Conservation (phyloP, 35 echinoderm and acorn worm genomes). For the Stichopus chloronotus region DNA sequence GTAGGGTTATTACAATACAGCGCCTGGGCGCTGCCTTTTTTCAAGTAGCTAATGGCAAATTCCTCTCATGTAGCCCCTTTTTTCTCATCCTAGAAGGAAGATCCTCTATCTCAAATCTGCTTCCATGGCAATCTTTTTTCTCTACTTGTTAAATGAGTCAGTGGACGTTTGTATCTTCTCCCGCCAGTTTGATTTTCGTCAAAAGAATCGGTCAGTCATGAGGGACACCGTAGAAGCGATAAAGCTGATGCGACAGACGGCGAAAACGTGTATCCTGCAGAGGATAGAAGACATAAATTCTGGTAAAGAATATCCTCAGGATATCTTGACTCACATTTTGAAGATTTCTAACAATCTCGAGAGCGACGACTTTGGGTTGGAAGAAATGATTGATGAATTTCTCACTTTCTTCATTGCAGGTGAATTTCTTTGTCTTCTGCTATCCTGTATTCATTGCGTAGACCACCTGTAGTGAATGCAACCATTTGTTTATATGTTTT, state of each 20-base stretch:
- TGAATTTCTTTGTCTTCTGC: not conserved
- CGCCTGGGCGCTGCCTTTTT: too few species aligned
- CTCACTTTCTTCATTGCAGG: slow-evolving; percentile 6
- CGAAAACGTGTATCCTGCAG: not conserved
- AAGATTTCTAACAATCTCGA: not conserved
- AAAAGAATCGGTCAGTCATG: not conserved
- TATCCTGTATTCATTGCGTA: too few species aligned
- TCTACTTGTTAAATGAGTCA: too few species aligned
- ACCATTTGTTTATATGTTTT: too few species aligned
- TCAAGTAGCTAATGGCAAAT: too few species aligned
- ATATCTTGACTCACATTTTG: not conserved
- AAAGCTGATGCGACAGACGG: not conserved
- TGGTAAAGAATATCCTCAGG: not conserved
- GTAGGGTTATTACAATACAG: too few species aligned
- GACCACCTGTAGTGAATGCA: too few species aligned
- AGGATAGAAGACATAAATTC: not conserved
- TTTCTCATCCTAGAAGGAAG: too few species aligned
- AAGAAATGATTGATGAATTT: not conserved
- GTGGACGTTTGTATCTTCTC: too few species aligned
- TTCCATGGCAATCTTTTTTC: too few species aligned
- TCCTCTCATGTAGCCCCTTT: too few species aligned
- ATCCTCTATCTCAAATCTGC: too few species aligned
- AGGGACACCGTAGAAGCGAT: not conserved
- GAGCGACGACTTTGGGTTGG: not conserved
- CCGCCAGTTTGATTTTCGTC: not conserved